Conservation (phyloP, 2,888 invertebrate genomes). For the Hipparchia sbordonii region DNA sequence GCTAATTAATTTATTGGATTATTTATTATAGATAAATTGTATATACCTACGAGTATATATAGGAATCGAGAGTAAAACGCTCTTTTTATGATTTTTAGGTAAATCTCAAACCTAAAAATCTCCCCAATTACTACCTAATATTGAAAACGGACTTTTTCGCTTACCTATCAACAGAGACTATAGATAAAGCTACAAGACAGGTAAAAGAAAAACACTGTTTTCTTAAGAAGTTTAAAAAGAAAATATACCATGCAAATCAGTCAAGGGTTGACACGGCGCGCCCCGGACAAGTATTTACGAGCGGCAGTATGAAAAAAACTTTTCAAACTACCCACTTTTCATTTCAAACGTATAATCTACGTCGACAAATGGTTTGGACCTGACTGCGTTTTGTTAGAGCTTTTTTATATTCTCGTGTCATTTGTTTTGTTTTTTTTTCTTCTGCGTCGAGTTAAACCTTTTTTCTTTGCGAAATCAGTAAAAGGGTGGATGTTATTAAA, state of each 20-base stretch:
- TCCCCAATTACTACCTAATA: too few relatives aligned
- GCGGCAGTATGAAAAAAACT: conserved; percentile 58
- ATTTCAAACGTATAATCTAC: conserved; percentile 76
- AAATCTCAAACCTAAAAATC: too few relatives aligned
- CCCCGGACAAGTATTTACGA: conserved; percentile 65
- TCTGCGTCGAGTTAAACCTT: conserved; percentile 18
- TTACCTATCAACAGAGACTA: too few relatives aligned
- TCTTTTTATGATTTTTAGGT: too few relatives aligned
- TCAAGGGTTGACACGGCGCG: conserved; percentile 65
- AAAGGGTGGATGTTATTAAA: conserved; percentile 50
- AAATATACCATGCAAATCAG: conserved; percentile 59
- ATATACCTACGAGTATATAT: too few relatives aligned
- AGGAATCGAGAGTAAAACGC: too few relatives aligned
- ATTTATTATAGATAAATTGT: too few relatives aligned
- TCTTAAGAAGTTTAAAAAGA: conserved; percentile 19
- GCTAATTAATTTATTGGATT: too few relatives aligned
- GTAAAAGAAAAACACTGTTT: conserved; percentile 12
- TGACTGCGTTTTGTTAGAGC: conserved; percentile 56
- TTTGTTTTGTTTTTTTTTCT: conserved; percentile 28
- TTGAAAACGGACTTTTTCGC: too few relatives aligned
- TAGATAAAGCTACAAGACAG: background rate
- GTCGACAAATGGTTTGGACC: conserved; percentile 71
- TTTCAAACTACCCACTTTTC: conserved; percentile 75
- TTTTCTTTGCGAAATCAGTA: conserved; percentile 32
- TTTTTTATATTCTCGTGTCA: conserved; percentile 29